Base-by-base conservation (phyloP, 2,888 invertebrate genomes). In the Chalcosyrphus nemorum region DNA sequence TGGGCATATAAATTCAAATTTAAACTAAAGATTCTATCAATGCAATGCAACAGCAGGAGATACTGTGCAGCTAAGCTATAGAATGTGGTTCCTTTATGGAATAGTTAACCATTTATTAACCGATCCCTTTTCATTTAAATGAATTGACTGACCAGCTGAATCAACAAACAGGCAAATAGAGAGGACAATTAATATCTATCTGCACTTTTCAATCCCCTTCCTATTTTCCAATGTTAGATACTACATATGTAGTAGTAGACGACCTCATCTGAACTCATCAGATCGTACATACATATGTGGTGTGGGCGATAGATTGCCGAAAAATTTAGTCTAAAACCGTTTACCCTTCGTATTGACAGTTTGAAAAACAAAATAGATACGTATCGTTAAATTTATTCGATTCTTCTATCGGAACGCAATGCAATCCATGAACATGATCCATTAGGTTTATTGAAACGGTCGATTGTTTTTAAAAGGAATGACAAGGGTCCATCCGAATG, bases 121-220 rank as follows among this genome's bases (percentile, higher is more conserved):
- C 77, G 66, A 77, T 77, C 81, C 61, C 77, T 82, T 82, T 61
- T 77, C 77, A 77, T 82, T 82, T 66, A 66, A 72, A 56, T 61
- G 50, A 66, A 77, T 77, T 50, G 61, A 66, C 54, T 72, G 82
- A 72, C 82, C 82, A 82, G 82, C 77, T 82, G 82, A 82, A 77
- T 72, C 56, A 68, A 75, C 78, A 81, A 66, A 43, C 61, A 61
- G 54, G 45, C 7, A 9, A 15, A 57, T n/a, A 32, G 27, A 24
- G 74, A 65, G 43, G 59, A 81, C 81, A 81, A 81, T 81, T 77
- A 82, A 72, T 71, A 70, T 61, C 59, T 57, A 74, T 80, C 52
- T 43, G 29, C 27, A 43, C 50, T 57, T 50, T 57, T 32, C 13
- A 59, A 45, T n/a, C 24, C 24, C 11, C 45, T 47, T 35, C 47